These are phyloP conservation scores for Hemibagrus wyckioides DNA, from an alignment of 2,113 vertebrate genomes.

Conservation along the genomic window DNA sequence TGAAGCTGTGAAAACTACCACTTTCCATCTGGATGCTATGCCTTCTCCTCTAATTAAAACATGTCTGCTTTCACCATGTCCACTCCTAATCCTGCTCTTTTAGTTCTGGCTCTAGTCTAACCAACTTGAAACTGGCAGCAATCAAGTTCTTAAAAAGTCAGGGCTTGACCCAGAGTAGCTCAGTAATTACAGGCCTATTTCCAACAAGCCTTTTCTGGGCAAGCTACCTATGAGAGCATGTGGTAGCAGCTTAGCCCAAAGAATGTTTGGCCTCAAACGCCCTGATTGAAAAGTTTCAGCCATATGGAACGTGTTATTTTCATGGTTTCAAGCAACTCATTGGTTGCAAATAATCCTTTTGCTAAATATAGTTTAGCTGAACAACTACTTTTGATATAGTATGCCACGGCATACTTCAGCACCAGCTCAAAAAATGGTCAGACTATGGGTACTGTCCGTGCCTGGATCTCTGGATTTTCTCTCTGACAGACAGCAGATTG, in stretches of 20 bases:
- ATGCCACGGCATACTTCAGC: neutral
- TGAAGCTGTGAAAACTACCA: neutral
- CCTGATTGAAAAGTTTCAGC: neutral
- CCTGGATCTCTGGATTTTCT: neutral
- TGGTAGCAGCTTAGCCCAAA: neutral
- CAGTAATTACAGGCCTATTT: neutral
- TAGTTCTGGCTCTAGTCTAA: neutral
- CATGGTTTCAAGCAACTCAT: neutral
- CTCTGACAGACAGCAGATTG: neutral
- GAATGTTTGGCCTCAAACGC: neutral
- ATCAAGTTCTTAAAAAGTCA: neutral
- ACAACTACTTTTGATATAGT: neutral
- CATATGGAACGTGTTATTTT: neutral
- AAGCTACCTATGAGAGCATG: neutral
- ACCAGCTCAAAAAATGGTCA: neutral
- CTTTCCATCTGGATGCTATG: neutral
- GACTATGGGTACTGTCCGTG: neutral
- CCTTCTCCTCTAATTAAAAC: neutral
- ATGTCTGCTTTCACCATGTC: neutral
- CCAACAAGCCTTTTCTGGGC: neutral
- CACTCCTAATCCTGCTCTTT: neutral
- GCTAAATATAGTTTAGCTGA: neutral
- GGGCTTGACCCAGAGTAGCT: neutral
- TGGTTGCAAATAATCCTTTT: neutral
- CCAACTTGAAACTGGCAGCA: neutral